A percentile compares a stretch with the other conserved stretches of the same genome.
Conservation (phyloP, 2,113 vertebrate genomes). For the Oreocharis arfaki region DNA sequence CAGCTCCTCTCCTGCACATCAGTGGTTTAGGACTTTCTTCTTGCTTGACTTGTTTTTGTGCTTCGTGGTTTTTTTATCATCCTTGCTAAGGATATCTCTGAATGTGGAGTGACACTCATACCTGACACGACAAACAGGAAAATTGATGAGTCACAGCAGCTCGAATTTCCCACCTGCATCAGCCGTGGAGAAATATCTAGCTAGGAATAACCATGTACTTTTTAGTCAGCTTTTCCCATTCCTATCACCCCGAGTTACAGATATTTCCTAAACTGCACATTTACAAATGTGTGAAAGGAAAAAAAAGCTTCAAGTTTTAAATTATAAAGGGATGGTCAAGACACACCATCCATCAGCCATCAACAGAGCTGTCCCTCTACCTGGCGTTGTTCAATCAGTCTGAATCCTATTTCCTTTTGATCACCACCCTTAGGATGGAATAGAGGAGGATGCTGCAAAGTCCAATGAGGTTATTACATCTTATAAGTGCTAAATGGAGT, state of each 20-base stretch:
- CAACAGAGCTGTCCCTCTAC: not conserved
- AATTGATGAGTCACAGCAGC: conserved; percentile 33
- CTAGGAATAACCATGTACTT: not conserved
- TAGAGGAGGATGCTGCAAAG: not conserved
- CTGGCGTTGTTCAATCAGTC: not conserved
- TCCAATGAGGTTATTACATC: not conserved
- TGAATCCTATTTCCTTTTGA: not conserved
- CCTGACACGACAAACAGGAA: conserved; percentile 18
- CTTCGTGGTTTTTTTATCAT: not conserved
- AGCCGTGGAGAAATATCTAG: not conserved
- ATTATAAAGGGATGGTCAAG: not conserved
- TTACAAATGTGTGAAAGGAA: not conserved
- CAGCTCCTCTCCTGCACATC: not conserved
- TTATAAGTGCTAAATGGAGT: rapidly evolving
- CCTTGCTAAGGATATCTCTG: not conserved
- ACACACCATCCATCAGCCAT: not conserved
- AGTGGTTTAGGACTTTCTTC: not conserved
- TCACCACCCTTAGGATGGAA: not conserved
- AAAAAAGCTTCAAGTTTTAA: not conserved
- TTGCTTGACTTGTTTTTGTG: not conserved
- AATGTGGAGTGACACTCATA: conserved; percentile 9
- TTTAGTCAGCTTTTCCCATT: not conserved
- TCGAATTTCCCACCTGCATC: not conserved
- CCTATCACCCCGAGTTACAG: not conserved
- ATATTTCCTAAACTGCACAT: not conserved